phyloP scores from a whole-genome alignment of 2,888 invertebrate genomes.

The Leucozona laternaria region DNA sequence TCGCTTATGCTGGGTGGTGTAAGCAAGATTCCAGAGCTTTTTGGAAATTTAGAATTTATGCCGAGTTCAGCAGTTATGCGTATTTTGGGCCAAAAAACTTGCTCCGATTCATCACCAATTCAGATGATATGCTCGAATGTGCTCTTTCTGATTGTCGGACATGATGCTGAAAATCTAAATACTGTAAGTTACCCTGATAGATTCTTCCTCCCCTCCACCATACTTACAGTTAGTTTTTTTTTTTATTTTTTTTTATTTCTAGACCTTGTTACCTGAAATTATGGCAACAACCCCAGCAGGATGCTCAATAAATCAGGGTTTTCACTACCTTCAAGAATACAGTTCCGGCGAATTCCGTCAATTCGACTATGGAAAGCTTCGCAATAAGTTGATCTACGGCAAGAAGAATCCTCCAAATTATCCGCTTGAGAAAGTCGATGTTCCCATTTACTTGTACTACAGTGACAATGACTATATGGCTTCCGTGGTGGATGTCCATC shows the following conservation, averaged over 20 bases:
- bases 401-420: conserved; percentile 83
- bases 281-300: conserved; percentile 82
- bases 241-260: conserved; percentile 43
- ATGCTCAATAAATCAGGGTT: conserved; percentile 81
- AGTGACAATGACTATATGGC: conserved; percentile 86
- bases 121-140: conserved; percentile 80
- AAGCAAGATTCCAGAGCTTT: conserved; percentile 80
- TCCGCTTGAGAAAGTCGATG: conserved; percentile 83
- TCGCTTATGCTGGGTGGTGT: conserved; percentile 85
- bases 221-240: not conserved
- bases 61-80: conserved; percentile 79
- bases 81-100: conserved; percentile 80
- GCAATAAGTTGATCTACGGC: conserved; percentile 79
- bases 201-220: not conserved
- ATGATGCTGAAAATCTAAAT: conserved; percentile 80
- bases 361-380: conserved; percentile 80
- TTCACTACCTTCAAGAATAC: conserved; percentile 82
- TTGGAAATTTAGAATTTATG: conserved; percentile 82
- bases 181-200: conserved; percentile 76
- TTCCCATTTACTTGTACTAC: conserved; percentile 84
- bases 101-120: conserved; percentile 80
- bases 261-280: conserved; percentile 81
- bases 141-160: conserved; percentile 81
- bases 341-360: conserved; percentile 81
- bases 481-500: conserved; percentile 84